Conservation (phyloP, 2,888 invertebrate genomes). For the Carpatolechia fugitivella region DNA sequence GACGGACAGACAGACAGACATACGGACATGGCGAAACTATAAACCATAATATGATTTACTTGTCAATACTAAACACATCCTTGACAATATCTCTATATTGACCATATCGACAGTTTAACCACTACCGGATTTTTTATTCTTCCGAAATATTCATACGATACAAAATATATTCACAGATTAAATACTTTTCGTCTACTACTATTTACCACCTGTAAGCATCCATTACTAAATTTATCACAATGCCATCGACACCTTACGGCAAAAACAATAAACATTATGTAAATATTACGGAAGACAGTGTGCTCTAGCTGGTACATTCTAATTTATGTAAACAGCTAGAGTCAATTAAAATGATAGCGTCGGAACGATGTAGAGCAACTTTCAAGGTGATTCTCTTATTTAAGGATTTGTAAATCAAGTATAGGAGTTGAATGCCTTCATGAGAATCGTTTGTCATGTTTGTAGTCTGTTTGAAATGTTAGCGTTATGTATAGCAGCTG, state of each 20-base stretch:
- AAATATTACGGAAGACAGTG: slow-evolving; percentile 8
- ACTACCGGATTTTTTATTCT: neutral
- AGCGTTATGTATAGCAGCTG: too few species aligned
- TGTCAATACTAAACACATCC: neutral
- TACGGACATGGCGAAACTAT: neutral
- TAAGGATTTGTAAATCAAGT: neutral
- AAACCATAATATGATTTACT: neutral
- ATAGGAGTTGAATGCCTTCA: too few species aligned
- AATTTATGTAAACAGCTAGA: slow-evolving; percentile 18
- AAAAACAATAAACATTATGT: slow-evolving; percentile 3
- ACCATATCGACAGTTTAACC: neutral
- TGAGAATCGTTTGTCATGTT: too few species aligned
- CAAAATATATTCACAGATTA: neutral
- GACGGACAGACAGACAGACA: too few species aligned
- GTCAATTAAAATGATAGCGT: slow-evolving; percentile 6
- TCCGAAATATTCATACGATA: neutral
- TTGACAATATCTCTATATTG: neutral
- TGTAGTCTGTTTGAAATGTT: too few species aligned
- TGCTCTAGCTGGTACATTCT: slow-evolving; percentile 5
- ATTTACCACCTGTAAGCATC: neutral
- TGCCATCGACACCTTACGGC: slow-evolving; percentile 2
- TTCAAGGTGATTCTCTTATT: slow-evolving; percentile 8
- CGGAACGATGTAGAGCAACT: neutral
- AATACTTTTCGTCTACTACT: neutral
- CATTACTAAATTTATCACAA: slow-evolving; percentile 7